phyloP scores from a whole-genome alignment of 2,888 invertebrate genomes.

The Campoplex nolae region DNA sequence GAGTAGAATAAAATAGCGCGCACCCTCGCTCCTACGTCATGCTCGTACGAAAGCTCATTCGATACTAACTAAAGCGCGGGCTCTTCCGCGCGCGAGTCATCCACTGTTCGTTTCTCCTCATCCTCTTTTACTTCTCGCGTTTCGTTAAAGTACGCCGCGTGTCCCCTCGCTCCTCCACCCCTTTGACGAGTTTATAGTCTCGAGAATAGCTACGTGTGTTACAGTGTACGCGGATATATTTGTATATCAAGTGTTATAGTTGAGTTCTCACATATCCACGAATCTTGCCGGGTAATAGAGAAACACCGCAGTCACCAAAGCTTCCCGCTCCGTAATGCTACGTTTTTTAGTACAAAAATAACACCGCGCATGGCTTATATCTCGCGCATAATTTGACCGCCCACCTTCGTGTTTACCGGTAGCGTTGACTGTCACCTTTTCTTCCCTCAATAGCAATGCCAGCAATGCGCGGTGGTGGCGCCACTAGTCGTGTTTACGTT shows the following conservation, averaged over 20 bases:
- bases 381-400: not conserved
- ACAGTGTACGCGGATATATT: not conserved
- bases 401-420: not conserved
- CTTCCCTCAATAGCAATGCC: not conserved
- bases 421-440: not conserved
- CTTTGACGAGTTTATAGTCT: conserved; percentile 27
- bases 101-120: conserved; percentile 26
- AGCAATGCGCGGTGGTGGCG: not conserved
- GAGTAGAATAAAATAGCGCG: not conserved
- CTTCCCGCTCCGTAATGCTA: conserved; percentile 24
- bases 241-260: conserved; percentile 29
- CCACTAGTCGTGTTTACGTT: not conserved
- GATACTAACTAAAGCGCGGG: conserved; percentile 51
- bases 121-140: conserved; percentile 52
- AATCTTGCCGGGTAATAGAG: conserved; percentile 22
- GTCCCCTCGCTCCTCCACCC: not conserved
- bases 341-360: conserved; percentile 54
- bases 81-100: conserved; percentile 21
- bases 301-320: conserved; percentile 37
- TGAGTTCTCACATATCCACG: conserved; percentile 41
- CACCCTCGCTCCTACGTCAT: conserved; percentile 13
- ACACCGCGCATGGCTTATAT: conserved; percentile 41
- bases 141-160: conserved; percentile 24
- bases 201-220: conserved; percentile 30
- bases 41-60: conserved; percentile 48